Percentiles rank a stretch among this genome's conserved stretches.
phyloP scores from a whole-genome alignment of 2,888 invertebrate species.

The Caenorhabditis wallacei region DNA sequence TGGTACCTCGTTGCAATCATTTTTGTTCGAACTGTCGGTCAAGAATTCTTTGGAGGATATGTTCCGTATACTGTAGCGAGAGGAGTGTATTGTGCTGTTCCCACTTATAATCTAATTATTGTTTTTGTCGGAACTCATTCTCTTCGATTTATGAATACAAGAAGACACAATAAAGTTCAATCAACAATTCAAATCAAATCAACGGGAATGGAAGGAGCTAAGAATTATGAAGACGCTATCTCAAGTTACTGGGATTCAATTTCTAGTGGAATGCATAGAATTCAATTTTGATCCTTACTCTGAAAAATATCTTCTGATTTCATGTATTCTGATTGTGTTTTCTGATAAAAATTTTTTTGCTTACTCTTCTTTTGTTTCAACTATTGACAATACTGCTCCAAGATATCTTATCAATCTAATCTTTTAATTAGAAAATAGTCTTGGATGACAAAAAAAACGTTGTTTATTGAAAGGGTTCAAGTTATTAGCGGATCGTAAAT shows the following conservation, averaged over 20 bases:
- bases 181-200: constrained; percentile 23
- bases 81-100: constrained; percentile 40
- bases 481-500: not conserved
- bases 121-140: constrained; percentile 30
- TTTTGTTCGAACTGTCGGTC: constrained; percentile 27
- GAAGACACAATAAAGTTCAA: constrained; percentile 24
- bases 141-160: constrained; percentile 8
- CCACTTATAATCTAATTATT: constrained; percentile 44
- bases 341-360: not conserved
- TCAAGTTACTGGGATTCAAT: constrained; percentile 36
- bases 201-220: constrained; percentile 37
- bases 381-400: too few species aligned
- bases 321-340: not conserved
- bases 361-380: not conserved
- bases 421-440: too few species aligned
- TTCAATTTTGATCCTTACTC: not conserved
- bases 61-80: constrained; percentile 49
- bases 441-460: too few species aligned
- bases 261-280: constrained; percentile 6
- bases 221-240: constrained; percentile 51
- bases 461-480: too few species aligned
- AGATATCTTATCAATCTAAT: too few species aligned
- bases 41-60: constrained; percentile 45
- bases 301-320: too few species aligned
- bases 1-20: constrained; percentile 41